A percentile compares a stretch with the other conserved stretches of the same genome.
Conservation (phyloP, 2,113 vertebrate genomes). For the Hylia prasina region DNA sequence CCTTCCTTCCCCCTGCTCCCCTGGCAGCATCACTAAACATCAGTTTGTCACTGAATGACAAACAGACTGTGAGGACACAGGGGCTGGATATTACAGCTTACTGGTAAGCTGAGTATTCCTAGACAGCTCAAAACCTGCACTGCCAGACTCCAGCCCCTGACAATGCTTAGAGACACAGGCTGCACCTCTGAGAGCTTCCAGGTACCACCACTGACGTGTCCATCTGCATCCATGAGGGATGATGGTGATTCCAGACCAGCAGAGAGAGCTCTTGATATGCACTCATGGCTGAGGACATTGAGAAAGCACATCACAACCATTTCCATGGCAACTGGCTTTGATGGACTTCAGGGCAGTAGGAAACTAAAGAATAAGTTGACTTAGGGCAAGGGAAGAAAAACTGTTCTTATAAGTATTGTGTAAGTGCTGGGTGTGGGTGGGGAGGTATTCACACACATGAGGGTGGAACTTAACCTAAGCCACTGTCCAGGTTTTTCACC, state of each 20-base stretch:
- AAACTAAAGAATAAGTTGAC: constrained; percentile 17
- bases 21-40: background rate
- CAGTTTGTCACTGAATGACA: background rate
- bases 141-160: background rate
- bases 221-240: background rate
- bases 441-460: background rate
- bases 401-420: background rate
- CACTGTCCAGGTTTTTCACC: background rate
- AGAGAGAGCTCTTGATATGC: constrained; percentile 59
- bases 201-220: background rate
- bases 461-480: background rate
- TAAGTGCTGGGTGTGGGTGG: background rate
- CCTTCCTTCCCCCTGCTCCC: background rate
- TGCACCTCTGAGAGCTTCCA: background rate
- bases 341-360: constrained; percentile 24
- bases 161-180: background rate
- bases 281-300: background rate
- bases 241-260: constrained; percentile 32
- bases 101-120: background rate
- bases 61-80: background rate
- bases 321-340: constrained; percentile 54
- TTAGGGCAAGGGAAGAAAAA: background rate
- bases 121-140: background rate
- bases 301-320: constrained; percentile 22
- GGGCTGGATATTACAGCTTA: background rate